phyloP scores from a whole-genome alignment of 1,140 invertebrate genomes.

The Lordiphosa stackelbergi region DNA sequence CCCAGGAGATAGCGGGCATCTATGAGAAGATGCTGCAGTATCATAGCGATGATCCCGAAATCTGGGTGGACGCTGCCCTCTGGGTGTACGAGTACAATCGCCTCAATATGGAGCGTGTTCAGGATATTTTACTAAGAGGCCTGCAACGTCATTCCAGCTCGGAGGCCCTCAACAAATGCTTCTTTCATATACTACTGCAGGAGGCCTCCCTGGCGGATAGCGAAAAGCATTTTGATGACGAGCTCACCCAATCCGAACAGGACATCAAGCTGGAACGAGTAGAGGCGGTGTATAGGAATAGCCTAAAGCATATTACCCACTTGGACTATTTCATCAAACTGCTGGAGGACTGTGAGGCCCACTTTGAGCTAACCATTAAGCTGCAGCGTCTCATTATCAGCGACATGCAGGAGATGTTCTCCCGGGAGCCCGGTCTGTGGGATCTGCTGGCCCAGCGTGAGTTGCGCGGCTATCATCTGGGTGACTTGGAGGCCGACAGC shows the following conservation, averaged over 20 bases:
- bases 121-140: slow-evolving; percentile 60
- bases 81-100: slow-evolving; percentile 66
- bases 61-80: slow-evolving; percentile 59
- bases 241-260: slow-evolving; percentile 50
- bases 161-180: slow-evolving; percentile 51
- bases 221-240: slow-evolving; percentile 35
- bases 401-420: slow-evolving; percentile 61
- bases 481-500: slow-evolving; percentile 41
- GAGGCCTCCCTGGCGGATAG: slow-evolving; percentile 43
- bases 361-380: slow-evolving; percentile 45
- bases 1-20: slow-evolving; percentile 62
- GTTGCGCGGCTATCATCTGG: slow-evolving; percentile 53
- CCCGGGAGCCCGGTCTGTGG: slow-evolving; percentile 57
- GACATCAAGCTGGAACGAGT: slow-evolving; percentile 62
- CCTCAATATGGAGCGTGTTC: slow-evolving; percentile 46
- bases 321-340: slow-evolving; percentile 60
- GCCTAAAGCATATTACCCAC: slow-evolving; percentile 50
- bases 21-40: slow-evolving; percentile 72
- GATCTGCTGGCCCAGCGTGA: slow-evolving; percentile 66
- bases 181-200: slow-evolving; percentile 60
- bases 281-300: slow-evolving; percentile 57
- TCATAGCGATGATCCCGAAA: slow-evolving; percentile 53
- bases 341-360: slow-evolving; percentile 52
- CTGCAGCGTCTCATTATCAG: slow-evolving; percentile 58
- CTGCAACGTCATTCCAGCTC: slow-evolving; percentile 61